phyloP scores from a whole-genome alignment of 2,113 vertebrate species.

The Pteropus alecto region DNA sequence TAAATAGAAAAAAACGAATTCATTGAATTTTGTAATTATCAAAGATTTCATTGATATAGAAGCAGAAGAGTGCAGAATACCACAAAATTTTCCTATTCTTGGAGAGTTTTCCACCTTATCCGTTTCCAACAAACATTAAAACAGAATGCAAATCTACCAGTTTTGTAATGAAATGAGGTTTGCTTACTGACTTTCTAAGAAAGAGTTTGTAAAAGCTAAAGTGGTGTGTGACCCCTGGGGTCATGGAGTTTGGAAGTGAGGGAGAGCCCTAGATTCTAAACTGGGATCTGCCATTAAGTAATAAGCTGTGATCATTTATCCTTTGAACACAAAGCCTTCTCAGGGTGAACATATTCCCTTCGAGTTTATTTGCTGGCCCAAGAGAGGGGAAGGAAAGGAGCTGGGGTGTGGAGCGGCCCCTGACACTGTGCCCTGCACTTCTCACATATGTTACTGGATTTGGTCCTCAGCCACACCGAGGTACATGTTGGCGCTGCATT shows the following conservation, averaged over 20 bases:
- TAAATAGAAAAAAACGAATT: not conserved
- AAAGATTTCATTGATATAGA: not conserved
- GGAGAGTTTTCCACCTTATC: not conserved
- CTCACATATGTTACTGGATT: rapidly evolving
- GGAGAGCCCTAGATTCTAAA: not conserved
- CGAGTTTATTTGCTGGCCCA: not conserved
- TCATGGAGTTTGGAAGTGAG: not conserved
- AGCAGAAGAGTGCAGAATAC: not conserved
- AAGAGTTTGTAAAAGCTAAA: not conserved
- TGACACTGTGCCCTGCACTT: not conserved
- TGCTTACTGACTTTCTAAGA: not conserved
- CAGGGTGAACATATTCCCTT: not conserved
- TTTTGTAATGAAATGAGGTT: not conserved
- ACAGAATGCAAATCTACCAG: not conserved
- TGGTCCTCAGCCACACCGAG: not conserved
- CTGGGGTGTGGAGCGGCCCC: too few relatives aligned
- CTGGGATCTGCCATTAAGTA: not conserved
- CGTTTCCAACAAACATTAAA: not conserved
- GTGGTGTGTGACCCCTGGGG: not conserved
- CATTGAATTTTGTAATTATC: not conserved
- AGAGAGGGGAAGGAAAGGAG: not conserved
- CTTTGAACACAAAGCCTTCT: not conserved
- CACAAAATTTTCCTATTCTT: not conserved
- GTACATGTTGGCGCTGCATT: not conserved
- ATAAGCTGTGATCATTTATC: not conserved